Conservation (phyloP, 2,113 vertebrate genomes). For the Tachysurus vachellii region DNA sequence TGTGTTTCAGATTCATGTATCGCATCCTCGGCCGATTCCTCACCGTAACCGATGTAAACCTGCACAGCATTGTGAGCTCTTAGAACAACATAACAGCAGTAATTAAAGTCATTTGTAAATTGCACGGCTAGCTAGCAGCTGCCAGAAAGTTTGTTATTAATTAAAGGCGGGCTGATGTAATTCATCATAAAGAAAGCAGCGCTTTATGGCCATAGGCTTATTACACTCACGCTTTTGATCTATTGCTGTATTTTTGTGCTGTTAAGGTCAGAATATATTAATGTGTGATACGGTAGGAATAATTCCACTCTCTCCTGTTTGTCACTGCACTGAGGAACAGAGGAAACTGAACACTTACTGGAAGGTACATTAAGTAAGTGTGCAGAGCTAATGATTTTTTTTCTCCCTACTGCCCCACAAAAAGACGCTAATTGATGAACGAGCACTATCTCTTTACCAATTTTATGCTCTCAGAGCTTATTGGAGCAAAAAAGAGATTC, state of each 20-base stretch:
- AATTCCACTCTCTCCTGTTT: slow-evolving; percentile 43
- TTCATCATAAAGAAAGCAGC: slow-evolving; percentile 43
- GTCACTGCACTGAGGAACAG: slow-evolving; percentile 30
- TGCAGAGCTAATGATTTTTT: slow-evolving; percentile 55
- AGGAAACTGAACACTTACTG: slow-evolving; percentile 42
- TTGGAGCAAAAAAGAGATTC: slow-evolving; percentile 55
- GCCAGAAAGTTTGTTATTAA: slow-evolving; percentile 44
- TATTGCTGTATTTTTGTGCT: slow-evolving; percentile 48
- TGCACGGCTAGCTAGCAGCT: slow-evolving; percentile 19
- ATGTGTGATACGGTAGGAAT: slow-evolving; percentile 37
- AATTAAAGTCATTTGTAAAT: slow-evolving; percentile 50
- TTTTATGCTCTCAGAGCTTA: slow-evolving; percentile 54
- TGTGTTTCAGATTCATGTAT: not conserved
- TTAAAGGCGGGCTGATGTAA: slow-evolving; percentile 19
- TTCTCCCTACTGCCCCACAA: slow-evolving; percentile 44
- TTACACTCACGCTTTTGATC: slow-evolving; percentile 48
- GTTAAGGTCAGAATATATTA: slow-evolving; percentile 47
- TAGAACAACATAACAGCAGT: slow-evolving; percentile 39
- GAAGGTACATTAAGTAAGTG: slow-evolving; percentile 53
- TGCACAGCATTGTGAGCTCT: not conserved
- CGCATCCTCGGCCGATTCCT: not conserved
- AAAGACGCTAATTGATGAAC: slow-evolving; percentile 60
- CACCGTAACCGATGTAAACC: slow-evolving; percentile 1
- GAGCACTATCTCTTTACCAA: slow-evolving; percentile 54
- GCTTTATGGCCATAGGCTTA: slow-evolving; percentile 44